Evolutionary conservation across 2,797 vertebrate genomes (phyloP).

Genomic region (Acomys russatus): DNA sequence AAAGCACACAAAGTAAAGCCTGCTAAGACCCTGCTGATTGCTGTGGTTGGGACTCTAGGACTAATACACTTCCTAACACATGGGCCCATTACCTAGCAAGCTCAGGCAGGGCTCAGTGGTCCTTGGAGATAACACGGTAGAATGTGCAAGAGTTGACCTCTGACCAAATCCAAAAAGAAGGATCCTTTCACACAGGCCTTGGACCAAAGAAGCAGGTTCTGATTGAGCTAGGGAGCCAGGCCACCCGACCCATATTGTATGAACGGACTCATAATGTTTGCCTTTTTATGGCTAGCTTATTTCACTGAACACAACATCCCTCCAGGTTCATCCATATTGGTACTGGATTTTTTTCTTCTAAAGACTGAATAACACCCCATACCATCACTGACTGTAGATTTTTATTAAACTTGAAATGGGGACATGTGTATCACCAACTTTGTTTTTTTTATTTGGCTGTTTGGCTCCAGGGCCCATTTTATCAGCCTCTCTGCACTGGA

Average conservation of each 20-base stretch:
- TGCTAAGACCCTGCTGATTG: neutral
- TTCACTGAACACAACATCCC: neutral
- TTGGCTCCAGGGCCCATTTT: neutral
- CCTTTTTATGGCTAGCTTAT: neutral
- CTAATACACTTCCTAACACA: neutral
- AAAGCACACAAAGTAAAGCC: neutral
- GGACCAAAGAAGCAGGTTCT: neutral
- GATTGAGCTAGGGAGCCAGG: neutral
- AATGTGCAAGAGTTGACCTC: neutral
- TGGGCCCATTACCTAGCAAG: neutral
- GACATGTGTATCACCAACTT: neutral
- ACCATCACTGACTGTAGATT: neutral
- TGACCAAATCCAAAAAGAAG: neutral
- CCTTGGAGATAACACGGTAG: neutral
- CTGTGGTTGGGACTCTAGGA: neutral
- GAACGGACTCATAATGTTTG: neutral
- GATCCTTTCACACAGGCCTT: neutral
- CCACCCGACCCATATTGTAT: too few relatives aligned
- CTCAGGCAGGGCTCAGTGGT: neutral
- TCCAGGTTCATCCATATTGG: neutral
- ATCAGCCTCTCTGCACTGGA: neutral
- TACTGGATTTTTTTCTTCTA: slow-evolving; percentile 11
- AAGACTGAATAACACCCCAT: neutral
- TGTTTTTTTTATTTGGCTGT: neutral
- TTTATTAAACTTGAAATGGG: neutral